These are phyloP conservation scores for Notodonta dromedarius DNA, from an alignment of 2,888 invertebrate species.

Conservation along the genomic window DNA sequence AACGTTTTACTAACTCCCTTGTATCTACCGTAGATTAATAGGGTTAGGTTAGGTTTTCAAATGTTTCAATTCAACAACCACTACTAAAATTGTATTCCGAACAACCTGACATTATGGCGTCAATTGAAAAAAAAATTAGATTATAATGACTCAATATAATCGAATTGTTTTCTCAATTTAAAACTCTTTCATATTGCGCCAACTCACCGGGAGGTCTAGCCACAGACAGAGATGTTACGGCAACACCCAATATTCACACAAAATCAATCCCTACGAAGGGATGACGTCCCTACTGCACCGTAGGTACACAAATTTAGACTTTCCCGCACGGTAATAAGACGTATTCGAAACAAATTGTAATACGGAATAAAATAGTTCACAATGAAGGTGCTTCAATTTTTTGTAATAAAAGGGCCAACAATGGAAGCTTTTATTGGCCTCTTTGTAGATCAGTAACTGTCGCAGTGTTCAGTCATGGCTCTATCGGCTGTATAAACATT, in stretches of 20 bases:
- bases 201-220: conserved; percentile 58
- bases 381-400: conserved; percentile 52
- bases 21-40: no score
- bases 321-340: conserved; percentile 29
- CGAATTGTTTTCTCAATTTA: conserved; percentile 10
- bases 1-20: no score
- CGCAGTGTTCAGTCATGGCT: conserved; percentile 68
- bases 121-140: no score
- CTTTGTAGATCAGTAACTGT: conserved; percentile 75
- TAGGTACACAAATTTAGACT: conserved; percentile 28
- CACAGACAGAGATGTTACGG: conserved; percentile 48
- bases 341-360: conserved; percentile 16
- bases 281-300: conserved; percentile 31
- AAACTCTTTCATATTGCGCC: conserved; percentile 21
- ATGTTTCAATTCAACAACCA: no score
- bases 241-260: conserved; percentile 55
- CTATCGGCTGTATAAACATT: conserved; percentile 75
- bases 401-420: conserved; percentile 68
- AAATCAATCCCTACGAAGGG: conserved; percentile 51
- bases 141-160: no score
- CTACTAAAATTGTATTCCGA: no score
- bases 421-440: conserved; percentile 75
- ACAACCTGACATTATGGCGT: no score
- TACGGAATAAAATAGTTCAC: conserved; percentile 24
- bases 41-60: no score